phyloP scores from a whole-genome alignment of 2,113 vertebrate genomes.

The Semnornis frantzii region DNA sequence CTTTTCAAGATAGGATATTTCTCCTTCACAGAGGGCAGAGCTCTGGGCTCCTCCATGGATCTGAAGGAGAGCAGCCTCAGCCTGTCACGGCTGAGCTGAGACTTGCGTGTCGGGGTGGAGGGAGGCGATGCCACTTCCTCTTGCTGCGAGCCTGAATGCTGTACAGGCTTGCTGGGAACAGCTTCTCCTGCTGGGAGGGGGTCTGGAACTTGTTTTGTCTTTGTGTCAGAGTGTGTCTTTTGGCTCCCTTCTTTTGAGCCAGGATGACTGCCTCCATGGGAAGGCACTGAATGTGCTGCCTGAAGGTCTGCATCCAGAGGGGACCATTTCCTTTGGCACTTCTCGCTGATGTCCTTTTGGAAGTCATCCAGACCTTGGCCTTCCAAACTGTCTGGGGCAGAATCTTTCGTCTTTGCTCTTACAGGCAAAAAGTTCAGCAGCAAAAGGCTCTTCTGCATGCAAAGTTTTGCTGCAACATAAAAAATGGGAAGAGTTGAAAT shows the following conservation, averaged over 20 bases:
- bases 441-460: slow-evolving; percentile 91
- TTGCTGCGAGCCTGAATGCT: slow-evolving; percentile 71
- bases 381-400: slow-evolving; percentile 8
- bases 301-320: slow-evolving; percentile 85
- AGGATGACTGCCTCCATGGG: slow-evolving; percentile 1
- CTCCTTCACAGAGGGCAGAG: slow-evolving; percentile 85
- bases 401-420: slow-evolving; percentile 60
- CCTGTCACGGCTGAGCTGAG: slow-evolving; percentile 86
- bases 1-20: slow-evolving; percentile 88
- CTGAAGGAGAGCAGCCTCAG: slow-evolving; percentile 93
- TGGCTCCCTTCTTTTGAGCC: neutral
- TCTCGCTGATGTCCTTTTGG: slow-evolving; percentile 22
- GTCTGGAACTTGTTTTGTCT: neutral
- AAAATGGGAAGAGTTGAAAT: neutral
- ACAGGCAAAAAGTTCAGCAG: slow-evolving; percentile 84
- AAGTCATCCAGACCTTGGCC: slow-evolving; percentile 24
- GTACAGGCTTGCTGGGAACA: slow-evolving; percentile 65
- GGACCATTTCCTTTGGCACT: slow-evolving; percentile 64
- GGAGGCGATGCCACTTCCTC: slow-evolving; percentile 82
- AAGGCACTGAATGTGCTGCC: neutral
- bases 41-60: slow-evolving; percentile 88
- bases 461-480: slow-evolving; percentile 83
- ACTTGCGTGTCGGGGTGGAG: slow-evolving; percentile 81
- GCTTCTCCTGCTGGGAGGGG: slow-evolving; percentile 20
- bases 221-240: neutral